phyloP scores from a whole-genome alignment of 2,113 vertebrate genomes.

The Ageneiosus marmoratus region DNA sequence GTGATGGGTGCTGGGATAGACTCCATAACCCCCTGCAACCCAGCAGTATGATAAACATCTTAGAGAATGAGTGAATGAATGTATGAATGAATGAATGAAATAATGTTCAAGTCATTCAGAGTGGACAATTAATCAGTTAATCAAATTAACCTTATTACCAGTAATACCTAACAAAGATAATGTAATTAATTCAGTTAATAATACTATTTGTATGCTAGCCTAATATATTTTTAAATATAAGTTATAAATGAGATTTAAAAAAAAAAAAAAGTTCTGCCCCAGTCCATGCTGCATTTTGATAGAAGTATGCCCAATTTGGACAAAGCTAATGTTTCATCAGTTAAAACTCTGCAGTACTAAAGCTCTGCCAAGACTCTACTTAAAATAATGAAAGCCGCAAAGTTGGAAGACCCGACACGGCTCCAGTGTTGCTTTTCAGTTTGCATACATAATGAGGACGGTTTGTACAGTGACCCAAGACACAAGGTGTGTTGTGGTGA shows the following conservation, averaged over 20 bases:
- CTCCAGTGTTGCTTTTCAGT: neutral
- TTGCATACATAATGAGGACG: neutral
- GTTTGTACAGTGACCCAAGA: neutral
- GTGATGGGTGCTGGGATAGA: too few species aligned
- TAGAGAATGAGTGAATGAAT: too few species aligned
- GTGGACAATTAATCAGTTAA: neutral
- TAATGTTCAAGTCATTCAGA: neutral
- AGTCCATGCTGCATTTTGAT: too few species aligned
- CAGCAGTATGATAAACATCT: too few species aligned
- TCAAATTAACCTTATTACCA: neutral
- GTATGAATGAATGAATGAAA: too few species aligned
- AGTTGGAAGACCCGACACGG: neutral
- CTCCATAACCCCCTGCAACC: too few species aligned
- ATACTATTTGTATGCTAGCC: neutral
- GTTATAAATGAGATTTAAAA: neutral
- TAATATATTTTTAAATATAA: neutral
- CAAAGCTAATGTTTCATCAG: neutral
- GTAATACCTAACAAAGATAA: neutral
- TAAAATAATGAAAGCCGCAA: neutral
- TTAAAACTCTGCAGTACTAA: neutral
- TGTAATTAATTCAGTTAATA: neutral
- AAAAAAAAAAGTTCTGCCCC: neutral
- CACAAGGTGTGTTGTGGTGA: neutral
- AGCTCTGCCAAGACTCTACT: slow-evolving; percentile 11
- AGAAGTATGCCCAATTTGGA: neutral